Base-by-base conservation (phyloP, 2,113 vertebrate genomes). In the Strix uralensis region DNA sequence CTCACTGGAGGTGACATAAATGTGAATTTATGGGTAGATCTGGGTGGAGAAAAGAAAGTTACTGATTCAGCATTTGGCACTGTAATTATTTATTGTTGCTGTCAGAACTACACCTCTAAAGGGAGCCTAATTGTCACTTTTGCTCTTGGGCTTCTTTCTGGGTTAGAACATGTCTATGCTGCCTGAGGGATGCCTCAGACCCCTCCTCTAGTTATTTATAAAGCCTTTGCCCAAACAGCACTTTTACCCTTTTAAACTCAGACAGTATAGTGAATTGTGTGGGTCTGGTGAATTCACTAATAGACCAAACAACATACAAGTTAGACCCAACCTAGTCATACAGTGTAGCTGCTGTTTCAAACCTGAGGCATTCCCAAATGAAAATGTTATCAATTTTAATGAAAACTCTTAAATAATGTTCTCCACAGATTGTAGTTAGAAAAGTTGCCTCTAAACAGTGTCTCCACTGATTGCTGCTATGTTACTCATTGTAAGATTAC, bases 1-100 rank as follows among this genome's bases (percentile, higher is more conserved):
- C 51, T 92, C 38, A n/a, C 18, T 19, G 30, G 34, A 69, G 36
- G 30, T 85, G 36, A 61, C 46, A 34, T 59, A 81, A 73, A 40
- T 5, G 7, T 71, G 77, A 94, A 84, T 89, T 84, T 62, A 61
- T 70, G 29, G 55, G 65, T 29, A 81, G 30, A 65, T 72, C 21
- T 59, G 27, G 22, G 21, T 92, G 83, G 34, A 74, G 47, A 81
- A 70, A 90, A 85, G 25, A 32, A 86, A 83, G 26, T 38, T 86
- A 75, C 46, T 54, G 67, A 65, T 67, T 97, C 94, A 94, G 52
- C 58, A 52, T 84, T 93, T 78, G 18, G 18, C 36, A 29, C 29
- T 70, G 52, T 82, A 88, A 89, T 93, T 85, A 86, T 78, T 96
- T 51, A 11, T 92, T 77, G n/a, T 40, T 93, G 59, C 69, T 90